Base-by-base conservation (phyloP, 2,797 vertebrate species). In the Anguilla pacifica region DNA sequence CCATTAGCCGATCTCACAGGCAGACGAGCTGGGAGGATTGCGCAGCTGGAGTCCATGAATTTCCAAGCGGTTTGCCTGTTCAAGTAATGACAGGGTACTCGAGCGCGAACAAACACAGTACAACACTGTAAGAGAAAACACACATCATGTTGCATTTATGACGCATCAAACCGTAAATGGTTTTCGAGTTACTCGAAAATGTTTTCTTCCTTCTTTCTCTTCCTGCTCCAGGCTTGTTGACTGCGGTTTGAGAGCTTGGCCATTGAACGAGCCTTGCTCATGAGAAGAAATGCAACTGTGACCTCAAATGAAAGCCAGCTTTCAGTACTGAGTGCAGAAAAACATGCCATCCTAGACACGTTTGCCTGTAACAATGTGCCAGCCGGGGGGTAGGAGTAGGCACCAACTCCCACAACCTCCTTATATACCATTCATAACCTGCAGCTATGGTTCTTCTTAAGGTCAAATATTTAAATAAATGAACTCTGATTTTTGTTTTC, bases 181-280 rank as follows among this genome's bases (percentile, higher is more conserved):
- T 43, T 83, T 79, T 85, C n/a, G 28, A 22, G 87, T n/a, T 79
- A 46, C 53, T 64, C 55, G 43, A 74, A 87, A 51, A 83, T 19
- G 17, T 57, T 84, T 59, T 57, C 19, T 28, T 84, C n/a, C 39
- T 81, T 86, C 92, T 89, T 89, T 87, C 93, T 91, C 85, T 74
- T 86, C 88, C 89, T 64, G 79, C 85, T 15, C 28, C 87, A 88
- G 87, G 90, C 88, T 89, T 88, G 90, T 86, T 72, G 89, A 89
- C 91, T 94, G 93, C 94, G 95, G 95, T 96, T 84, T 67, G 86
- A 82, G 43, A 64, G 81, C 53, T 70, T 28, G 39, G 59, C 59
- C 61, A 55, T 46, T 55, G 72, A 82, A 82, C 5, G 15, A 84
- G n/a, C 49, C 46, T 43, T 49, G 19, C 6, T 51, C 77, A 49